Evolutionary conservation across 2,888 invertebrate genomes (phyloP).

Genomic region (Drosophila pseudotakahashii): DNA sequence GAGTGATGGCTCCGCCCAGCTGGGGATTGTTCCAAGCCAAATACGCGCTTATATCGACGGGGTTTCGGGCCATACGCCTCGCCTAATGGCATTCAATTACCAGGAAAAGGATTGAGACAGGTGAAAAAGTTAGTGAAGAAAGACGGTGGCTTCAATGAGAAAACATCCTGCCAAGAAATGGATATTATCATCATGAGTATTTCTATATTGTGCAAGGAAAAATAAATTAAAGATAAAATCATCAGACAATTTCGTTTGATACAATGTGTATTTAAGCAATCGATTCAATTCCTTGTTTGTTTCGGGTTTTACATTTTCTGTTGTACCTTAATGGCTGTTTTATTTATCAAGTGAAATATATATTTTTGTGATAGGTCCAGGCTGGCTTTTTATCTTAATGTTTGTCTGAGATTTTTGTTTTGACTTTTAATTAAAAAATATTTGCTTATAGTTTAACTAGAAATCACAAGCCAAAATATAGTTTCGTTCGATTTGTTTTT

Average conservation of each 20-base stretch:
- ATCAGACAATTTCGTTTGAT: not conserved
- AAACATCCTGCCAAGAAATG: not conserved
- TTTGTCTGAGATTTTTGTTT: too few species aligned
- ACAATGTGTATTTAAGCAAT: too few species aligned
- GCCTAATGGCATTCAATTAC: slow-evolving; percentile 33
- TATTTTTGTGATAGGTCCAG: too few species aligned
- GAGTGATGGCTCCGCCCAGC: slow-evolving; percentile 17
- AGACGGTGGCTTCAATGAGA: not conserved
- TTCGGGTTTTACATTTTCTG: too few species aligned
- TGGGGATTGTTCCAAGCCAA: not conserved
- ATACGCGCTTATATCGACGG: slow-evolving; percentile 4
- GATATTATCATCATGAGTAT: not conserved
- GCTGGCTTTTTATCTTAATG: too few species aligned
- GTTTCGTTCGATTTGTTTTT: too few species aligned
- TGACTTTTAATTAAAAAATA: too few species aligned
- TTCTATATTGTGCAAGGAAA: not conserved
- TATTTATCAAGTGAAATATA: too few species aligned
- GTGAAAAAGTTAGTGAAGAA: slow-evolving; percentile 8
- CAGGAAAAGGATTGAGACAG: slow-evolving; percentile 28
- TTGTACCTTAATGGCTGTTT: too few species aligned
- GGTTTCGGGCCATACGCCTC: not conserved
- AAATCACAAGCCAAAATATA: too few species aligned
- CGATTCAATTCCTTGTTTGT: too few species aligned
- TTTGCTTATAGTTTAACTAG: too few species aligned
- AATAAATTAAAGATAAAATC: not conserved